Evolutionary conservation across 1,140 invertebrate species (phyloP).

Genomic region (Ditylenchus dipsaci): DNA sequence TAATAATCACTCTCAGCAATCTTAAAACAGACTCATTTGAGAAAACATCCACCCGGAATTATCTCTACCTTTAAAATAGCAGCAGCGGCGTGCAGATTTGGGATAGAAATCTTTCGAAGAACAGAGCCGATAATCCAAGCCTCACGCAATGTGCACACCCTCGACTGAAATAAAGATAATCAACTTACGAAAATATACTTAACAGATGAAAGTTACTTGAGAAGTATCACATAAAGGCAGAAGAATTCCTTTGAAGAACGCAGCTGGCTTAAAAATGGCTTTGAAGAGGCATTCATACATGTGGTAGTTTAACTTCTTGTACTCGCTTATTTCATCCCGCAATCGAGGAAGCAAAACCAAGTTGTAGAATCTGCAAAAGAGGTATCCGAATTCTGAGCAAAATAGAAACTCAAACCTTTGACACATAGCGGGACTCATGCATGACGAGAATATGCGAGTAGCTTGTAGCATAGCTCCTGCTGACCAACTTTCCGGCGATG

Average conservation of each 20-base stretch:
- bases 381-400: too few species aligned
- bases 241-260: conserved; percentile 97
- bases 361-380: conserved; percentile 68
- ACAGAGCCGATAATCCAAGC: conserved; percentile 90
- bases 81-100: conserved; percentile 89
- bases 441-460: conserved; percentile 89
- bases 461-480: conserved; percentile 93
- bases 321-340: conserved; percentile 88
- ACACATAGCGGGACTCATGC: conserved; percentile 90
- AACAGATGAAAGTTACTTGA: conserved; percentile 59
- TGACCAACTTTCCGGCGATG: conserved; percentile 66
- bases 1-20: conserved; percentile 96
- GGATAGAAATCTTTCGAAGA: conserved; percentile 77
- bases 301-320: conserved; percentile 92
- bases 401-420: conserved; percentile 68
- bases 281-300: conserved; percentile 88
- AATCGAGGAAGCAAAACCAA: conserved; percentile 71
- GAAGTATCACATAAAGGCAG: conserved; percentile 75
- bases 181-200: background rate
- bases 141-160: conserved; percentile 86
- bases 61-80: conserved; percentile 71
- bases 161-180: conserved; percentile 65
- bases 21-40: conserved; percentile 50
- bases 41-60: background rate
- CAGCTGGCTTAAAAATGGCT: conserved; percentile 88